Evolutionary conservation across 2,113 vertebrate genomes (phyloP), one percentile per base, ranked within the genome.

Genomic region (Bubalus kerabau): DNA sequence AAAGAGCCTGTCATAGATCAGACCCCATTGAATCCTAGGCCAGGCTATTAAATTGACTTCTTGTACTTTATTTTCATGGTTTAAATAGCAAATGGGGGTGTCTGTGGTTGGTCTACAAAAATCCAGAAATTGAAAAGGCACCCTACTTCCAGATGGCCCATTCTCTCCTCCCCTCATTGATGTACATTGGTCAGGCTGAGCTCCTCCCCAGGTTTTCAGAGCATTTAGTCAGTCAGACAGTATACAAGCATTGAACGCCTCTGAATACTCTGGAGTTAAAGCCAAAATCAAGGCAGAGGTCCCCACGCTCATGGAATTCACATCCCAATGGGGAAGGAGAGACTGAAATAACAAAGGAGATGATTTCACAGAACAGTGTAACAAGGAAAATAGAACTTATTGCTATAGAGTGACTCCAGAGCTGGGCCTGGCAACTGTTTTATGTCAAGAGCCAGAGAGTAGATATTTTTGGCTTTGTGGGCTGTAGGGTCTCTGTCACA

Each of bases 71-170:
- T 84, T 82, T 97, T 67, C 46, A 56, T 9, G 0, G n/a, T 40
- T 87, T 80, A 84, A 87, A 46, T 95, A 46, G 62, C 28, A 60
- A 74, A 78, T 28, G 23, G 12, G 54, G 16, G 3, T 21, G 10
- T 21, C 54, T 17, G 36, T 4, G n/a, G 46, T n/a, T 56, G 26
- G 56, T 12, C 93, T 46, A n/a, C 50, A 64, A 54, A 82, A 83
- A 62, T 83, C 36, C 28, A 43, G 82, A 80, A 32, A 87, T 36
- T 28, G 19, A 87, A 92, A 94, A 36, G 0, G 12, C 4, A 46
- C 52, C 12, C 7, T 21, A 21, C 17, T n/a, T 52, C 87, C 3
- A 0, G 2, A 46, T 1, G 6, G 1, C 13, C 11, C 9, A 10
- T 12, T 40, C 14, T 90, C 50, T 16, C 32, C 5, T n/a, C 12